These are phyloP conservation scores for Pseudomyrmex dendroicus DNA, from an alignment of 1,140 invertebrate genomes.

Conservation along the genomic window DNA sequence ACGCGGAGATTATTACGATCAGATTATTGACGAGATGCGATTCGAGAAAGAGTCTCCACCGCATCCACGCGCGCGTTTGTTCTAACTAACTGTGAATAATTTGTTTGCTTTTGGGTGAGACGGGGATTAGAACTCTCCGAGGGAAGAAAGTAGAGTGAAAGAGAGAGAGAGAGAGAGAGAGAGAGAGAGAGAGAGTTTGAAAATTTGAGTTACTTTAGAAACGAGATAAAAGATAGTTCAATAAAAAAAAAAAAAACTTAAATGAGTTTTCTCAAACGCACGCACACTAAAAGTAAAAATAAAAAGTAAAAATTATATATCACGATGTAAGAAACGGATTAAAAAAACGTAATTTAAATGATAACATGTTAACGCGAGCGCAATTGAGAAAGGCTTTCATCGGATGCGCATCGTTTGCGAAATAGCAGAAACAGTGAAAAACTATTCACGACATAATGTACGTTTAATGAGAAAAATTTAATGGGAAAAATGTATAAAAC, in stretches of 20 bases:
- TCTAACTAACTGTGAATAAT: conserved; percentile 49
- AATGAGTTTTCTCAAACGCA: too few species aligned
- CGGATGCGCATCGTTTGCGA: too few species aligned
- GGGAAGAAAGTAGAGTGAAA: neutral
- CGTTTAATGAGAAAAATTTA: conserved; percentile 14
- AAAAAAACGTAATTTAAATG: neutral
- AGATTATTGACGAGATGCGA: conserved; percentile 52
- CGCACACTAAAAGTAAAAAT: too few species aligned
- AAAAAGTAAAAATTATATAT: too few species aligned
- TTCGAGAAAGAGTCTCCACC: neutral
- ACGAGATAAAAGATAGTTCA: neutral
- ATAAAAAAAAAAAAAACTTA: too few species aligned
- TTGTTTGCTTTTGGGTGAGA: conserved; percentile 9
- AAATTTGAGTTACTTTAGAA: neutral
- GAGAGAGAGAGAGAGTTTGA: neutral
- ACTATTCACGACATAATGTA: neutral
- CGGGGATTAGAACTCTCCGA: neutral
- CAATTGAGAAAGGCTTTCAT: too few species aligned
- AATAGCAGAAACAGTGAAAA: too few species aligned
- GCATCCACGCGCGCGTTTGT: neutral
- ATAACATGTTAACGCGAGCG: neutral
- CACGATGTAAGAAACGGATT: neutral
- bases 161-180: neutral
- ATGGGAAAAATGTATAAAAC: neutral
- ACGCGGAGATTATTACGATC: conserved; percentile 48